Percentiles rank a stretch among this genome's conserved stretches.
These are phyloP conservation scores for Drosophila erecta DNA, from an alignment of 1,140 invertebrate genomes.

Conservation along the genomic window DNA sequence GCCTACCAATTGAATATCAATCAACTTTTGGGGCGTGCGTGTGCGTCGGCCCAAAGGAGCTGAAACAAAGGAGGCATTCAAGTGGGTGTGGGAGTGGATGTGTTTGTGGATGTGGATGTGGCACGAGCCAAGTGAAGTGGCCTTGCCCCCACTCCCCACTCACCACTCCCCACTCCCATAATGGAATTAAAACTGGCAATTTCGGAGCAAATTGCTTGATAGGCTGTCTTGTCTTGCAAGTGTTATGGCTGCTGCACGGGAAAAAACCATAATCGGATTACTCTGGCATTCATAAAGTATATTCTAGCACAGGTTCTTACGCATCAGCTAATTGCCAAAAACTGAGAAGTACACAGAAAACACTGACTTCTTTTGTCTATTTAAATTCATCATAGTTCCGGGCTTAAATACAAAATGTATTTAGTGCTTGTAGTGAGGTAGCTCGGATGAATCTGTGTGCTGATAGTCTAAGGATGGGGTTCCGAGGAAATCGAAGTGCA, in stretches of 20 bases:
- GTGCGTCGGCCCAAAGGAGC: constrained; percentile 12
- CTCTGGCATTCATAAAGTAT: neutral
- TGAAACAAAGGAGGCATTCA: constrained; percentile 28
- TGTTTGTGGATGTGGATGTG: constrained; percentile 7
- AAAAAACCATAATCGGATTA: constrained; percentile 5
- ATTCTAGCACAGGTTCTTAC: neutral
- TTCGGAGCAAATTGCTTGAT: constrained; percentile 63
- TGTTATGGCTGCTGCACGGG: constrained; percentile 13
- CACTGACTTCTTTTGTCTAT: neutral
- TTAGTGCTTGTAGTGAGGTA: no score
- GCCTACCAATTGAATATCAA: constrained; percentile 84
- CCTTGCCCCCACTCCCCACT: constrained; percentile 4
- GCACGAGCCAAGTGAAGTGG: constrained; percentile 22
- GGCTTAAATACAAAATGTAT: no score
- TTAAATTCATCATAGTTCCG: neutral
- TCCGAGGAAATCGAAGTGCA: neutral
- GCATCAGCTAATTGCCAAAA: neutral
- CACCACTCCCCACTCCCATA: constrained; percentile 33
- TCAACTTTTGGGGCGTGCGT: constrained; percentile 67
- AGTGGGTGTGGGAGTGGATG: constrained; percentile 9
- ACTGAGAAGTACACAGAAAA: neutral
- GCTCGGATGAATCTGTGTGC: no score
- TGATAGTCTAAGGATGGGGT: no score
- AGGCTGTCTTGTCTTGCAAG: constrained; percentile 47
- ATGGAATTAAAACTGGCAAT: constrained; percentile 83